Base-by-base conservation (phyloP, 2,113 vertebrate species). In the Phaethon lepturus region DNA sequence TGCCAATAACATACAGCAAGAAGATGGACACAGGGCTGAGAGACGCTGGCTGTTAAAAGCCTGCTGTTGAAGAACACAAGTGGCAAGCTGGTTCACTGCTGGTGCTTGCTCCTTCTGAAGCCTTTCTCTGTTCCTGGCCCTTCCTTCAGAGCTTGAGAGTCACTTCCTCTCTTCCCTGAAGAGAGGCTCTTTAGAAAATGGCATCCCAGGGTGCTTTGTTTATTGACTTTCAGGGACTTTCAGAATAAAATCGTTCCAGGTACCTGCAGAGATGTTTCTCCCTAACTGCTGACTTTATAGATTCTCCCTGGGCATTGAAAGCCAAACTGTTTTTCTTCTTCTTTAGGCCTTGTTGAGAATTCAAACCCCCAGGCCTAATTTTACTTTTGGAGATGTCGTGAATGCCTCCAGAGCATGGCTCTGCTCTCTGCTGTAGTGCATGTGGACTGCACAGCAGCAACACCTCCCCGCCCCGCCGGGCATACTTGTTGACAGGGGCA, bases 361-460 rank as follows among this genome's bases (percentile, higher is more conserved):
- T 67, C 33, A 67, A 68, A 25, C 6, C 3, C 49, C 71, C 6
- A 23, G 81, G 53, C 35, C 12, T 52, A 10, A 22, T 11, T 29
- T n/a, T 67, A 6, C 11, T 56, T 83, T 24, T 47, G 24, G 67
- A 73, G 44, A 26, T 42, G 45, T 17, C 1, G 0, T 33, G 35
- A 62, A 14, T 2, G 3, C 38, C 42, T 40, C 56, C 56, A 23
- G 25, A 80, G 11, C 0, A 0, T 49, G 53, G 26, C 40, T 91
- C 13, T 22, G 10, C 9, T 60, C 0, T 0, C 33, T 35, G 42
- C 74, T 78, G 31, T 75, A 47, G 69, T 2, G 2, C 33, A 1
- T 0, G 0, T 0, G 35, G 33, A 9, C n/a, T 22, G 16, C 6
- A 6, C 29, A 49, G 59, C 68, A 64, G 63, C 18, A 38, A 3